Percentiles rank a stretch among this genome's conserved stretches.
phyloP scores from a whole-genome alignment of 2,888 invertebrate genomes.

The Pammene aurita region DNA sequence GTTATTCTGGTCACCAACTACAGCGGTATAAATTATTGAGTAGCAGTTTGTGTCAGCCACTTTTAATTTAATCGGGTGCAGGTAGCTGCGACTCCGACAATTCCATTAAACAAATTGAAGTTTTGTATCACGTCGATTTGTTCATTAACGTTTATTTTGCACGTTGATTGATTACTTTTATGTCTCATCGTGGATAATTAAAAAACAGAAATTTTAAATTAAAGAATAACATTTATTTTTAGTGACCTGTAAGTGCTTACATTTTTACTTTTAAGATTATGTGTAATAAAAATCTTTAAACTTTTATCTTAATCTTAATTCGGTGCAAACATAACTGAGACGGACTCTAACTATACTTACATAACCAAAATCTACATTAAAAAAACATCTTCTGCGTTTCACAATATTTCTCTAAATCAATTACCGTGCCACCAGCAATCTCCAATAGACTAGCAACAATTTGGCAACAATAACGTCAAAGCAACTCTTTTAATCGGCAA shows the following conservation, averaged over 20 bases:
- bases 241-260: too few relatives aligned
- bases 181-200: background rate
- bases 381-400: background rate
- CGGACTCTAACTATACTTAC: too few relatives aligned
- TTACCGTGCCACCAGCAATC: slow-evolving; percentile 35
- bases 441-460: slow-evolving; percentile 68
- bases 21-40: background rate
- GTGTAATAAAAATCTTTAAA: too few relatives aligned
- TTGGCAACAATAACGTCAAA: slow-evolving; percentile 81
- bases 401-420: slow-evolving; percentile 26
- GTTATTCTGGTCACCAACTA: too few relatives aligned
- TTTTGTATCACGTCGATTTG: slow-evolving; percentile 16
- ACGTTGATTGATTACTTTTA: slow-evolving; percentile 4
- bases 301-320: too few relatives aligned
- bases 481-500: slow-evolving; percentile 66
- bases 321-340: too few relatives aligned
- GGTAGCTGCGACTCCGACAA: slow-evolving; percentile 7
- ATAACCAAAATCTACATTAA: background rate
- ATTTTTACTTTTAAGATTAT: too few relatives aligned
- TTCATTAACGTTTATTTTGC: background rate
- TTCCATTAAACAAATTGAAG: slow-evolving; percentile 17
- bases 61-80: slow-evolving; percentile 28
- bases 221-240: background rate
- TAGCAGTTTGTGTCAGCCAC: background rate
- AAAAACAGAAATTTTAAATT: too few relatives aligned